Conservation (phyloP, 2,113 vertebrate genomes). For the Nycticorax nycticorax region DNA sequence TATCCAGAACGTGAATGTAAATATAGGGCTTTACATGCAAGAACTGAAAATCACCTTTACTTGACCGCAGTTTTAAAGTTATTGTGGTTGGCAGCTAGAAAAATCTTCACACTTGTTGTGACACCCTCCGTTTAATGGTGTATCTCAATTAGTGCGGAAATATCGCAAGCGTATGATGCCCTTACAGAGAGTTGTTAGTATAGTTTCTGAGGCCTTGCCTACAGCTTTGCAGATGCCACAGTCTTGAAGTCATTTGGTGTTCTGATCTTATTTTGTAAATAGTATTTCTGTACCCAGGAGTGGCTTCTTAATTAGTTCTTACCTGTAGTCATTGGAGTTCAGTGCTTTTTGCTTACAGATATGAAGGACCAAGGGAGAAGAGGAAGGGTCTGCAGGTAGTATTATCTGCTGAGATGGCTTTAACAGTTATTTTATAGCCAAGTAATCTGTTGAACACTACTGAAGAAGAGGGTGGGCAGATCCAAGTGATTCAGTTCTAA, state of each 20-base stretch:
- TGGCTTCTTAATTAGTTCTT: neutral
- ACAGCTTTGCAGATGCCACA: neutral
- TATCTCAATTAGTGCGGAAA: neutral
- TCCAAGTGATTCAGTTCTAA: neutral
- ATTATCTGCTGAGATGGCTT: neutral
- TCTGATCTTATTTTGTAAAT: neutral
- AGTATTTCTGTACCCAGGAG: neutral
- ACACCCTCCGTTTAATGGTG: neutral
- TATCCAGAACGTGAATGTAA: neutral
- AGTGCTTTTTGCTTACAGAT: neutral
- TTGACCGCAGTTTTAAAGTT: neutral
- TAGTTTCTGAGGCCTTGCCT: neutral
- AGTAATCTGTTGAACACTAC: neutral
- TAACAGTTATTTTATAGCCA: neutral
- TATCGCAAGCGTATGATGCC: fast-evolving
- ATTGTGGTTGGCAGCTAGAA: neutral
- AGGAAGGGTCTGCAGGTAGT: neutral
- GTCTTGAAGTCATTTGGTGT: neutral
- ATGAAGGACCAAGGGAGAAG: neutral
- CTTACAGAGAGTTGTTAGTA: fast-evolving
- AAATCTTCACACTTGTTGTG: neutral
- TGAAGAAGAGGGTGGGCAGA: neutral
- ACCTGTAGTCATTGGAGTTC: neutral
- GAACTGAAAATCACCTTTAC: neutral
- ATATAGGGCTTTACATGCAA: neutral